Evolutionary conservation across 2,113 vertebrate species (phyloP).

Genomic region (Malurus alboscapulatus): DNA sequence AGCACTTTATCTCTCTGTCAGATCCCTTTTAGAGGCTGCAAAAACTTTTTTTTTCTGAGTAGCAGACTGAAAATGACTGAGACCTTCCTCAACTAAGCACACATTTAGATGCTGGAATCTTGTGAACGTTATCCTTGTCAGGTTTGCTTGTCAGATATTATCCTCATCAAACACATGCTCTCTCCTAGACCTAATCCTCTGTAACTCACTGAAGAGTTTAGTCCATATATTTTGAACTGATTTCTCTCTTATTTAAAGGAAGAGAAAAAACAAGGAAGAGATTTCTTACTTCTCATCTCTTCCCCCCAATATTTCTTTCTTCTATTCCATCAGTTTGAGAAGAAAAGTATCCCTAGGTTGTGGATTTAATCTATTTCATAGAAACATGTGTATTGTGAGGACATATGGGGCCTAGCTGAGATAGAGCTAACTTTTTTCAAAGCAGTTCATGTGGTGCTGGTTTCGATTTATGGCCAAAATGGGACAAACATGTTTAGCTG

Average conservation of each 20-base stretch:
- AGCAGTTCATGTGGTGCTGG: neutral
- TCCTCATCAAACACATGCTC: neutral
- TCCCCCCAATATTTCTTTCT: neutral
- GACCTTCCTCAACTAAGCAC: neutral
- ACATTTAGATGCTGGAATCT: neutral
- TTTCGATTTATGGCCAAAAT: neutral
- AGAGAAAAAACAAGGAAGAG: neutral
- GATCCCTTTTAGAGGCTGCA: neutral
- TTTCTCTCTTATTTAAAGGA: neutral
- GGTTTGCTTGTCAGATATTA: neutral
- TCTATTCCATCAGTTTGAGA: neutral
- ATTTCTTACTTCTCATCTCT: neutral
- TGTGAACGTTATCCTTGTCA: neutral
- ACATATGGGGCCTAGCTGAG: accelerated
- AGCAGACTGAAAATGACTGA: neutral
- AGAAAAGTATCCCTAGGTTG: neutral
- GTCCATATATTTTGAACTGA: neutral
- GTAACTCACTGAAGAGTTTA: neutral
- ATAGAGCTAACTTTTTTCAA: neutral
- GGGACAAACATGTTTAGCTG: neutral
- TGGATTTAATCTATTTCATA: neutral
- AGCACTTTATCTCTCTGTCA: slow-evolving; percentile 21
- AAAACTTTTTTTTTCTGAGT: neutral
- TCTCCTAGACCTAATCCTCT: neutral
- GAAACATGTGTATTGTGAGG: neutral